Conservation (phyloP, 2,888 invertebrate species). For the Ophion costatus region DNA sequence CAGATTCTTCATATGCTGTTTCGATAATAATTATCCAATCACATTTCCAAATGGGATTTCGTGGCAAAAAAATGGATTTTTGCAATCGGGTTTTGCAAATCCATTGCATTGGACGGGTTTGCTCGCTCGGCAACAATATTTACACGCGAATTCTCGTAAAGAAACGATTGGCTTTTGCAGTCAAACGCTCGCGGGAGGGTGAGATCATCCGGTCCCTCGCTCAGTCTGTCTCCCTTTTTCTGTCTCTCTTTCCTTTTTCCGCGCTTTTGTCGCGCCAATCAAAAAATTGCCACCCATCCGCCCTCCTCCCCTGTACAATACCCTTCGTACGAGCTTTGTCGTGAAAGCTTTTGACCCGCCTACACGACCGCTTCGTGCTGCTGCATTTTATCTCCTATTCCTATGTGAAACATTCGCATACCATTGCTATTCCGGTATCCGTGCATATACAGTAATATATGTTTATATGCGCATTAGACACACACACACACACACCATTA, state of each 20-base stretch:
- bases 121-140: slow-evolving; percentile 55
- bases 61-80: slow-evolving; percentile 8
- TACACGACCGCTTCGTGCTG: slow-evolving; percentile 59
- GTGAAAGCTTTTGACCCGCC: slow-evolving; percentile 71
- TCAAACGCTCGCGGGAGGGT: slow-evolving; percentile 28
- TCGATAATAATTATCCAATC: not conserved
- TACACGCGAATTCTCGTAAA: slow-evolving; percentile 65
- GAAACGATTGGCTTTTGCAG: slow-evolving; percentile 67
- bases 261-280: not conserved
- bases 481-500: not conserved
- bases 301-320: not conserved
- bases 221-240: slow-evolving; percentile 5
- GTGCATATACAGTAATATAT: not conserved
- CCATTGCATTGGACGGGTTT: slow-evolving; percentile 33
- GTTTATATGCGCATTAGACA: slow-evolving; percentile 18
- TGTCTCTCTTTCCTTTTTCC: not conserved
- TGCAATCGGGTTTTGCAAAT: slow-evolving; percentile 17
- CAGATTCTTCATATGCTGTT: no score
- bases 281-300: slow-evolving; percentile 11
- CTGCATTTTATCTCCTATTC: slow-evolving; percentile 69
- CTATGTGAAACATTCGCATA: slow-evolving; percentile 51
- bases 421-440: slow-evolving; percentile 3
- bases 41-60: not conserved
- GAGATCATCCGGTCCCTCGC: no score
- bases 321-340: slow-evolving; percentile 40